These are phyloP conservation scores for Poecilia velifera DNA, from an alignment of 2,797 vertebrate species.

Conservation along the genomic window DNA sequence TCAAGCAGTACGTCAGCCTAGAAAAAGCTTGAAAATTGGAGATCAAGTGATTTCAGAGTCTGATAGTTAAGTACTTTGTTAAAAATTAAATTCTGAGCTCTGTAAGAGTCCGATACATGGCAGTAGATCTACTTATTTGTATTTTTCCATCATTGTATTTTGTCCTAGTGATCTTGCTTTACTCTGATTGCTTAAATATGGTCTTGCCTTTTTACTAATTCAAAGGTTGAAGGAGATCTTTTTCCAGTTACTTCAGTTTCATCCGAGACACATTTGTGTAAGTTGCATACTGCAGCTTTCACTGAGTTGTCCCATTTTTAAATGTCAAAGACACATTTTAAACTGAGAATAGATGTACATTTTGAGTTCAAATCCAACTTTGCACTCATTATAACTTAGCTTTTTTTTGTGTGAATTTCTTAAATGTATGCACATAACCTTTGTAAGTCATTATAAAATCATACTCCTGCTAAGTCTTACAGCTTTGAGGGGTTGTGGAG, in stretches of 20 bases:
- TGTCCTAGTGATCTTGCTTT: neutral
- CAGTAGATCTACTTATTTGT: neutral
- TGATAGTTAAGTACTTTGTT: neutral
- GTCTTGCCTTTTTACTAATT: neutral
- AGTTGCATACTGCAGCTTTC: too few relatives aligned
- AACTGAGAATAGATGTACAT: neutral
- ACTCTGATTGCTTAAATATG: neutral
- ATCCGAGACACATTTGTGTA: neutral
- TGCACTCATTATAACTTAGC: neutral
- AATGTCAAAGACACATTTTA: neutral
- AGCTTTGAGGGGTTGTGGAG: neutral
- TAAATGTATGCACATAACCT: neutral
- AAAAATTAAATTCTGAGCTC: neutral
- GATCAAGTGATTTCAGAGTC: neutral
- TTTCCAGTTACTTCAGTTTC: neutral
- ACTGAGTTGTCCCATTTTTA: too few relatives aligned
- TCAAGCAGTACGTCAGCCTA: neutral
- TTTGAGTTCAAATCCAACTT: neutral
- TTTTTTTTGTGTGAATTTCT: neutral
- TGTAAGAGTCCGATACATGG: neutral
- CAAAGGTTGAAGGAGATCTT: neutral
- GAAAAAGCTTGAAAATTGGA: neutral
- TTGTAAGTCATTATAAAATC: neutral
- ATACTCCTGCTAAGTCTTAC: neutral
- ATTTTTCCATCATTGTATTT: neutral